Evolutionary conservation across 2,113 vertebrate species (phyloP).

Genomic region (Anarrhichthys ocellatus): DNA sequence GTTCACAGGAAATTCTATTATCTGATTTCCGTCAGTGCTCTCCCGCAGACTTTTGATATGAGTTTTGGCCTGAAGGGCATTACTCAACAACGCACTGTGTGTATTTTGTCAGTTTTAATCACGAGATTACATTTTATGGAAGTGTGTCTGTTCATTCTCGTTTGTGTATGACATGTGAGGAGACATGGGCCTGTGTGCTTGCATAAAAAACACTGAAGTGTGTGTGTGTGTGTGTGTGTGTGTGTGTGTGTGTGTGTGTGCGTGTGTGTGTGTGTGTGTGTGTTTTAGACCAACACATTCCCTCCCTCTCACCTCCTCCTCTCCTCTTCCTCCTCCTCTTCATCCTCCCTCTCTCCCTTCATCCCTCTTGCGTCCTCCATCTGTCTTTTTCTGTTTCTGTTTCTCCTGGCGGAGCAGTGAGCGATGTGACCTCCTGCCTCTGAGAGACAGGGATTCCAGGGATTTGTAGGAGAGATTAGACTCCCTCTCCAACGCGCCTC

Average conservation of each 20-base stretch:
- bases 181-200: slow-evolving; percentile 2
- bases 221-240: background rate
- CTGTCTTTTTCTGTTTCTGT: slow-evolving; percentile 44
- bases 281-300: slow-evolving; percentile 14
- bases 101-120: slow-evolving; percentile 33
- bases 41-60: slow-evolving; percentile 40
- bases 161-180: slow-evolving; percentile 19
- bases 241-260: background rate
- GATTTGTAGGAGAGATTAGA: slow-evolving; percentile 62
- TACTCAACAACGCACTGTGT: slow-evolving; percentile 19
- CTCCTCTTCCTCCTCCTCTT: slow-evolving; percentile 25
- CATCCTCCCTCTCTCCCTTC: slow-evolving; percentile 28
- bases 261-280: background rate
- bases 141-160: slow-evolving; percentile 7
- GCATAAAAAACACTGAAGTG: background rate
- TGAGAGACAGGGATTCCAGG: slow-evolving; percentile 63
- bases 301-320: slow-evolving; percentile 31
- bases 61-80: slow-evolving; percentile 45
- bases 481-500: slow-evolving; percentile 16
- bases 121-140: background rate
- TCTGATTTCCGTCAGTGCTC: slow-evolving; percentile 58
- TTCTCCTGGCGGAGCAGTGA: slow-evolving; percentile 50
- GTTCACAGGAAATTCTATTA: slow-evolving; percentile 59
- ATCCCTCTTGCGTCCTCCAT: slow-evolving; percentile 41
- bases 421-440: slow-evolving; percentile 63